These are phyloP conservation scores for Xylota sylvarum DNA, from an alignment of 2,888 invertebrate species.

Conservation along the genomic window DNA sequence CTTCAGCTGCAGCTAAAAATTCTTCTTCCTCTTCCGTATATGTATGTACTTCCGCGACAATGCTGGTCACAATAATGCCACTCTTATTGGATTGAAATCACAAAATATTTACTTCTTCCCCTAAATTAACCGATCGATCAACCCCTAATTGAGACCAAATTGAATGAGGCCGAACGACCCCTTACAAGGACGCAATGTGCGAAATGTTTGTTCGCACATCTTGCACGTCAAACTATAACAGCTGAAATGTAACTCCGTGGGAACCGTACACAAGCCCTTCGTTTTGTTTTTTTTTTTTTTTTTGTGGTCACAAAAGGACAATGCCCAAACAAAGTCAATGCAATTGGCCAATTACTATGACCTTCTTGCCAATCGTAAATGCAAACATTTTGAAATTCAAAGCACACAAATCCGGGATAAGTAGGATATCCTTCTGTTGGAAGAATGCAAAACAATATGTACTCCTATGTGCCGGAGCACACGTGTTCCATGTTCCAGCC, in stretches of 20 bases:
- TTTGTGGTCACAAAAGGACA: constrained; percentile 54
- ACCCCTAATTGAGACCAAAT: constrained; percentile 74
- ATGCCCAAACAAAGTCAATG: constrained; percentile 53
- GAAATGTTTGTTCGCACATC: constrained; percentile 72
- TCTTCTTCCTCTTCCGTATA: constrained; percentile 19
- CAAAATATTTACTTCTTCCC: constrained; percentile 72
- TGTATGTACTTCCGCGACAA: constrained; percentile 50
- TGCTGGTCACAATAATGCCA: constrained; percentile 66
- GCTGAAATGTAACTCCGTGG: constrained; percentile 74
- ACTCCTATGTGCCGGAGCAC: constrained; percentile 50
- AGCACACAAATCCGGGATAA: constrained; percentile 52
- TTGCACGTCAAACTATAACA: constrained; percentile 53
- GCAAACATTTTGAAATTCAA: constrained; percentile 48
- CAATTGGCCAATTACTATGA: constrained; percentile 66
- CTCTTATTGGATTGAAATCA: constrained; percentile 67
- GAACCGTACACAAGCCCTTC: constrained; percentile 43
- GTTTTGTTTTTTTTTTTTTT: neutral
- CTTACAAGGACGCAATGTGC: constrained; percentile 54
- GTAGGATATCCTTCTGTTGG: constrained; percentile 45
- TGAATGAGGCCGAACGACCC: constrained; percentile 46
- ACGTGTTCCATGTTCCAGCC: constrained; percentile 69
- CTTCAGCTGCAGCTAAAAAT: constrained; percentile 67
- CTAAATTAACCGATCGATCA: constrained; percentile 73
- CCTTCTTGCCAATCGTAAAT: constrained; percentile 15
- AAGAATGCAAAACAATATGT: constrained; percentile 55